These are phyloP conservation scores for Pteronotus mesoamericanus DNA, from an alignment of 2,797 vertebrate genomes.

Conservation along the genomic window DNA sequence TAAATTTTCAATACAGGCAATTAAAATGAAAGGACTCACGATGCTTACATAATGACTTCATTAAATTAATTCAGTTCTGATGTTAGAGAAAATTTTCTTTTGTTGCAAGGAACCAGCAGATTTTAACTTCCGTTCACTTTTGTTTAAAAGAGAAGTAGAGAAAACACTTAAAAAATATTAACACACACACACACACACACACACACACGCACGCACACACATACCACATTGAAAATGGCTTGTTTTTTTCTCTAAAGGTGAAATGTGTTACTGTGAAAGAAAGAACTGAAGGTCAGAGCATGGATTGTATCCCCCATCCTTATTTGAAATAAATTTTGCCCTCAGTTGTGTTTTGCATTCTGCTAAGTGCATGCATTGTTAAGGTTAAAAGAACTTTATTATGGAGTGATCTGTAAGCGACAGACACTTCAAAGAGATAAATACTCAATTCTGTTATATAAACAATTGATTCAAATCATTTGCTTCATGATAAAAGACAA, in stretches of 20 bases:
- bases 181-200: not conserved
- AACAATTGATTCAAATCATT: slow-evolving; percentile 39
- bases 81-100: slow-evolving; percentile 56
- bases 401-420: slow-evolving; percentile 18
- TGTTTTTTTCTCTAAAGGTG: slow-evolving; percentile 45
- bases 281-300: slow-evolving; percentile 30
- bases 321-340: slow-evolving; percentile 25
- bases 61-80: slow-evolving; percentile 70
- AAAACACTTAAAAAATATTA: slow-evolving; percentile 24
- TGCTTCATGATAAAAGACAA: slow-evolving; percentile 46
- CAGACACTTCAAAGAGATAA: slow-evolving; percentile 44
- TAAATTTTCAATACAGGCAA: slow-evolving; percentile 75
- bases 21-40: slow-evolving; percentile 72
- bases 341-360: slow-evolving; percentile 27
- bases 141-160: slow-evolving; percentile 34
- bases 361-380: slow-evolving; percentile 34
- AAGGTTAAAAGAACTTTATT: slow-evolving; percentile 50
- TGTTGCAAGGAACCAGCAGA: slow-evolving; percentile 16
- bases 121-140: slow-evolving; percentile 52
- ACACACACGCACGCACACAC: not conserved
- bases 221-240: not conserved
- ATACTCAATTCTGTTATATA: slow-evolving; percentile 32
- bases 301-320: not conserved
- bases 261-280: not conserved
- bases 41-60: slow-evolving; percentile 73